A percentile compares a stretch with the other conserved stretches of the same genome.
Conservation (phyloP, 2,888 invertebrate species). For the Hyles lineata region DNA sequence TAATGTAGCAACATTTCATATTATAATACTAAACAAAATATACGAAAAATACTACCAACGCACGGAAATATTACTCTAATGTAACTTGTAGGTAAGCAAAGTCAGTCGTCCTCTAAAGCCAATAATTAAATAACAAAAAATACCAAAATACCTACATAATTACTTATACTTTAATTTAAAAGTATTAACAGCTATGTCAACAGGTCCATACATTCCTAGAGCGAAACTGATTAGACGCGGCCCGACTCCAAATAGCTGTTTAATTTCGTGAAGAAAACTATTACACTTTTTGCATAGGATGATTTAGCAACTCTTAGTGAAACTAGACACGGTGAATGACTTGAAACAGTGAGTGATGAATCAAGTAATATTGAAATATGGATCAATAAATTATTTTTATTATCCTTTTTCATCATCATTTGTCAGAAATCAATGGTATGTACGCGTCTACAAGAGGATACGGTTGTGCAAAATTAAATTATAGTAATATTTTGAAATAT, state of each 20-base stretch:
- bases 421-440: too few species aligned
- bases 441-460: not conserved
- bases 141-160: not conserved
- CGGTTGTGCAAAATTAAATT: not conserved
- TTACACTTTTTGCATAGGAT: constrained; percentile 12
- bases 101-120: too few species aligned
- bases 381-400: constrained; percentile 3
- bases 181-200: not conserved
- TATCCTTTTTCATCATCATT: constrained; percentile 1
- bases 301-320: constrained; percentile 11
- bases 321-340: not conserved
- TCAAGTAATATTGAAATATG: constrained; percentile 9
- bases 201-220: constrained; percentile 26
- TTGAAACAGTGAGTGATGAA: constrained; percentile 11
- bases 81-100: too few species aligned
- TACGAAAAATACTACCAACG: too few species aligned
- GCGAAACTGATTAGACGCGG: constrained; percentile 62
- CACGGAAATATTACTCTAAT: too few species aligned
- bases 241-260: constrained; percentile 57
- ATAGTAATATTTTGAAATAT: too few species aligned
- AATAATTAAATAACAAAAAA: too few species aligned
- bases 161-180: not conserved
- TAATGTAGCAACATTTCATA: too few species aligned
- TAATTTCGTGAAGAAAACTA: constrained; percentile 16
- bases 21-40: too few species aligned